phyloP scores from a whole-genome alignment of 2,888 invertebrate species.

The Eristalis intricaria region DNA sequence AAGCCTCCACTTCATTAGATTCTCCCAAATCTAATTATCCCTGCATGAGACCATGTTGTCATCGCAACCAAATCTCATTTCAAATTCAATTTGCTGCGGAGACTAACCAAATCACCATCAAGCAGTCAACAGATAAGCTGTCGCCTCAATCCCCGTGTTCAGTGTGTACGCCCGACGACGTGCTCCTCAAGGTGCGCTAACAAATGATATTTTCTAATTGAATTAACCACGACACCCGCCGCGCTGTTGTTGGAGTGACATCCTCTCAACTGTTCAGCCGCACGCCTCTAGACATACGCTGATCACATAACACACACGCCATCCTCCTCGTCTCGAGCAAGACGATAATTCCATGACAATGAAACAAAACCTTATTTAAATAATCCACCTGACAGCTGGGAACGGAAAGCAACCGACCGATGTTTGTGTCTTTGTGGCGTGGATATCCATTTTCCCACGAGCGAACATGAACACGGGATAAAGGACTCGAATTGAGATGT shows the following conservation, averaged over 20 bases:
- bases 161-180: not conserved
- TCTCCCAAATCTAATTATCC: not conserved
- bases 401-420: not conserved
- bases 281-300: not conserved
- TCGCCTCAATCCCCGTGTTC: not conserved
- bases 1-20: not conserved
- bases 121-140: constrained; percentile 19
- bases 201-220: constrained; percentile 5
- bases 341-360: constrained; percentile 1
- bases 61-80: not conserved
- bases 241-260: not conserved
- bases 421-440: not conserved
- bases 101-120: constrained; percentile 41
- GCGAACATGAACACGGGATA: not conserved
- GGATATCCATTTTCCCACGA: not conserved
- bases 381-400: not conserved
- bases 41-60: not conserved
- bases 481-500: not conserved
- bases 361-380: constrained; percentile 18
- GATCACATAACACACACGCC: not conserved
- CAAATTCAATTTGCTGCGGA: constrained; percentile 30
- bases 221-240: not conserved
- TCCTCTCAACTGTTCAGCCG: not conserved
- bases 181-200: not conserved
- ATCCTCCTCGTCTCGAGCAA: not conserved